Base-by-base conservation (phyloP, 2,888 invertebrate species). In the Carabus problematicus region DNA sequence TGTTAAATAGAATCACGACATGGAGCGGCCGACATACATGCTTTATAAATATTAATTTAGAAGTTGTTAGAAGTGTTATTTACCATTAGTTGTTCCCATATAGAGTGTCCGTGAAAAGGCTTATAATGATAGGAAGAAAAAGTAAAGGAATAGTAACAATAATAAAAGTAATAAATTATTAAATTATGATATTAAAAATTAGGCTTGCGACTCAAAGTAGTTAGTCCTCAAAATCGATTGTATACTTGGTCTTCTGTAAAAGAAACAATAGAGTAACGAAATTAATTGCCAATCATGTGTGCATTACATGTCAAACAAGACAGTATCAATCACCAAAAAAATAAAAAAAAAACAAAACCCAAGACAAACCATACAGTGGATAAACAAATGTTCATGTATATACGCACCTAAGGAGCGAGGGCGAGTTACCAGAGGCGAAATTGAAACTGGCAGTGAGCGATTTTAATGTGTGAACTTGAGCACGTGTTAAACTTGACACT, bases 401-500 rank as follows among this genome's bases (percentile, higher is more conserved):
- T 79, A 79, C 82, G 75, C 80, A 83, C 83, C 83, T 83, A 78
- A 78, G 78, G 72, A 79, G 76, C 72, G 79, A 75, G 72, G 83
- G 79, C 75, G 82, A 81, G 75, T 80, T 81, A 79, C 56, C 60
- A 39, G 82, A 79, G 76, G 83, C 80, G 81, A 85, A 85, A 82
- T 84, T 84, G 83, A 85, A 84, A 77, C 80, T 82, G 75, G 84
- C 81, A 66, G 80, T 81, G 76, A 85, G 81, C 74, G 83, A 84
- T 82, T 84, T 85, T 78, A 86, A 79, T 72, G 84, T 82, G 74
- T 84, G 81, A 74, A 85, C 85, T 81, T 86, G 85, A 74, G 83
- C 82, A 77, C 84, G 83, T 73, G 86, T 85, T 78, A 85, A 82
- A 76, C 85, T 85, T 76, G 85, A 84, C 75, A 85, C 85, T 79